A percentile compares a stretch with the other conserved stretches of the same genome.
Conservation (phyloP, 2,113 vertebrate genomes). For the Grammomys dolichurus region DNA sequence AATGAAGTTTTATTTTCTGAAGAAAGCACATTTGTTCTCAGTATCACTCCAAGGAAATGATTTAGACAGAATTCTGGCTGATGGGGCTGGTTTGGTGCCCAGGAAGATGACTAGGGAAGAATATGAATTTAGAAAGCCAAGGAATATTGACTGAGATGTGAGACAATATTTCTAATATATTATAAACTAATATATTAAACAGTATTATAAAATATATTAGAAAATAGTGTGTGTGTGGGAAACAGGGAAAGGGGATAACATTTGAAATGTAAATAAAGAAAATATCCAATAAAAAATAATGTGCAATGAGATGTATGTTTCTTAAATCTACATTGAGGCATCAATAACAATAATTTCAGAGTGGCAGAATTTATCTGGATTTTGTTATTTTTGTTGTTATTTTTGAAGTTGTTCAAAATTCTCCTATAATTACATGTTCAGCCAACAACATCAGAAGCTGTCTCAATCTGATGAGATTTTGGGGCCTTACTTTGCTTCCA, state of each 20-base stretch:
- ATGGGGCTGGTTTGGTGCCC: neutral
- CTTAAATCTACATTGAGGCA: neutral
- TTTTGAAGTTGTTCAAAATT: neutral
- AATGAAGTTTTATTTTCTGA: neutral
- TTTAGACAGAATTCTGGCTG: neutral
- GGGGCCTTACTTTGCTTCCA: constrained; percentile 95
- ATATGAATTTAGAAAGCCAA: constrained; percentile 19
- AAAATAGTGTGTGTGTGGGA: neutral
- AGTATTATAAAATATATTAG: neutral
- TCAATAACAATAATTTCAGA: neutral
- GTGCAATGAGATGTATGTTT: neutral
- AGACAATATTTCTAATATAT: neutral
- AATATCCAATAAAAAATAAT: neutral
- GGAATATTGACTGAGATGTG: neutral
- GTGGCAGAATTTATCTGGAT: neutral
- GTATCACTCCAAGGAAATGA: neutral
- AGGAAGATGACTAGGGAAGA: neutral
- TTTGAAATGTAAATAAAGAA: too few species aligned
- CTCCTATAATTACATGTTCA: neutral
- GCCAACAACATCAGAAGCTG: neutral
- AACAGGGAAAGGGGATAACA: too few species aligned
- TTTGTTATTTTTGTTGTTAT: neutral
- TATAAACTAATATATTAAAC: too few species aligned
- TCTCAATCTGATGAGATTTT: neutral
- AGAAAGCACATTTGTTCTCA: neutral